These are phyloP conservation scores for Cheilosia scutellata DNA, from an alignment of 2,888 invertebrate species.

Conservation along the genomic window DNA sequence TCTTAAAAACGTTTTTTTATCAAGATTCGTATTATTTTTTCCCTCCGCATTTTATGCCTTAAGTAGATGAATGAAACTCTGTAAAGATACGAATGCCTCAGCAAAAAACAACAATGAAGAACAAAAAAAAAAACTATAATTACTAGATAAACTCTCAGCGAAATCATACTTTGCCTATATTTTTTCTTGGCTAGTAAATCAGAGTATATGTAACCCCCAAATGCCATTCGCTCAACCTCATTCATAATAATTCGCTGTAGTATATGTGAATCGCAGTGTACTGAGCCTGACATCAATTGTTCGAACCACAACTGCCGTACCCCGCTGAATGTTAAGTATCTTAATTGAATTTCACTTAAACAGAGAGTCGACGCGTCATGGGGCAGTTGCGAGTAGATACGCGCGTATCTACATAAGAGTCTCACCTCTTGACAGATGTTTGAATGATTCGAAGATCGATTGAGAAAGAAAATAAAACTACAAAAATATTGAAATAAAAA, in stretches of 20 bases:
- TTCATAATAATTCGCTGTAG: constrained; percentile 29
- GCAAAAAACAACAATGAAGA: neutral
- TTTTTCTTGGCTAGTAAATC: constrained; percentile 15
- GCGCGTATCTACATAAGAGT: constrained; percentile 44
- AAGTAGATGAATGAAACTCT: constrained; percentile 29
- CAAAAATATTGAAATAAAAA: constrained; percentile 63
- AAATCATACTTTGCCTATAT: constrained; percentile 22
- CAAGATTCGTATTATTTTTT: neutral
- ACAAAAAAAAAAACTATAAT: constrained; percentile 8
- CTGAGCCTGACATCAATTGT: constrained; percentile 64
- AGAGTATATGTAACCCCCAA: constrained; percentile 42
- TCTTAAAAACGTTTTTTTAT: neutral
- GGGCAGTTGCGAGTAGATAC: constrained; percentile 9
- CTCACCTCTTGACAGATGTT: constrained; percentile 71
- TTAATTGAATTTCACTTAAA: constrained; percentile 74
- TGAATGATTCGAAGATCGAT: constrained; percentile 66
- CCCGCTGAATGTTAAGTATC: constrained; percentile 62
- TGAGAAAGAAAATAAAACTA: constrained; percentile 27
- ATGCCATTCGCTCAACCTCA: constrained; percentile 58
- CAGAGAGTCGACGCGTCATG: neutral
- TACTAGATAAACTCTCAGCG: constrained; percentile 40
- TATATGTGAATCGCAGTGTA: constrained; percentile 6
- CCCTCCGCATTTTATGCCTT: neutral
- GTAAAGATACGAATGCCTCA: neutral
- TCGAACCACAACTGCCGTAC: constrained; percentile 43